phyloP scores from a whole-genome alignment of 2,797 vertebrate species.

The Poecile montanus region DNA sequence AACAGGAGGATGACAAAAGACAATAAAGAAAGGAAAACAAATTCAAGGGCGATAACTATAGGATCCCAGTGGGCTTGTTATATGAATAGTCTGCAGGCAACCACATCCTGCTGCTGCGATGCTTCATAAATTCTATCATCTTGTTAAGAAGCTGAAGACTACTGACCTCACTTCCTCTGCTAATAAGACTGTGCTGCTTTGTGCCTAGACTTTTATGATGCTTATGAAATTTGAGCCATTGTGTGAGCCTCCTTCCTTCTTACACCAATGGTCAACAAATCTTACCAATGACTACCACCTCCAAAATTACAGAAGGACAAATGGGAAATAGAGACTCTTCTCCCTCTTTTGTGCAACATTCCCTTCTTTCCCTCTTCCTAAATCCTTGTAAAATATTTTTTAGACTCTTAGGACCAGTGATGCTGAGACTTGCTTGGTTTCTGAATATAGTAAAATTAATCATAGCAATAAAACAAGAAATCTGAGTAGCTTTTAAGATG shows the following conservation, averaged over 20 bases:
- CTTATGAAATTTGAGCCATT: constrained; percentile 3
- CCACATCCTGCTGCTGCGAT: constrained; percentile 79
- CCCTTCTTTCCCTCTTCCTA: background rate
- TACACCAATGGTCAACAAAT: background rate
- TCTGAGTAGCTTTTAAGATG: background rate
- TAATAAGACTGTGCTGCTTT: constrained; percentile 79
- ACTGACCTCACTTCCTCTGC: constrained; percentile 84
- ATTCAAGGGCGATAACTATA: constrained; percentile 80
- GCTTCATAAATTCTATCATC: constrained; percentile 91
- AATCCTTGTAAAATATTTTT: background rate
- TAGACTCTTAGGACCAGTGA: background rate
- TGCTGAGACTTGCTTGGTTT: background rate
- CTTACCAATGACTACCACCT: background rate
- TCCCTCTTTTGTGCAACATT: background rate
- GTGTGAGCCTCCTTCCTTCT: background rate
- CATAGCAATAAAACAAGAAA: background rate
- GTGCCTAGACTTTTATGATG: constrained; percentile 37
- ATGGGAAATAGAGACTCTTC: background rate
- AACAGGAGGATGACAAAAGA: constrained; percentile 80
- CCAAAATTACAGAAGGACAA: background rate
- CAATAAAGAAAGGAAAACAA: constrained; percentile 81
- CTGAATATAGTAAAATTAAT: background rate
- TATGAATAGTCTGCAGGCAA: constrained; percentile 86
- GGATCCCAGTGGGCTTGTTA: constrained; percentile 93
- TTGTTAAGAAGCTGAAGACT: constrained; percentile 87